phyloP scores from a whole-genome alignment of 2,113 vertebrate genomes.

The Athene noctua region DNA sequence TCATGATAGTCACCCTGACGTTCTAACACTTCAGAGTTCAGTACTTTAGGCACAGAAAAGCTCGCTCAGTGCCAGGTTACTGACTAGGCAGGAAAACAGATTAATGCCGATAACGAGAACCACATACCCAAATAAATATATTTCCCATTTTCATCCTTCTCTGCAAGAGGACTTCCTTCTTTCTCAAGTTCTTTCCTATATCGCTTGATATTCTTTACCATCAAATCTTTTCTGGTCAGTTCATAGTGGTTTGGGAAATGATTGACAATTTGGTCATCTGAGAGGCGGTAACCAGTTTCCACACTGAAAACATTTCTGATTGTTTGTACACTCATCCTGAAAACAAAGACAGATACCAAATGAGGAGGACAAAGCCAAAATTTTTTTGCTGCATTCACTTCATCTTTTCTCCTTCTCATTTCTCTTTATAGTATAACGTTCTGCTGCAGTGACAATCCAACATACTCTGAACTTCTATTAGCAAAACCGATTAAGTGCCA shows the following conservation, averaged over 20 bases:
- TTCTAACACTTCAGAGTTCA: not conserved
- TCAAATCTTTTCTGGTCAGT: slow-evolving; percentile 94
- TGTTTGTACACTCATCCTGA: slow-evolving; percentile 98
- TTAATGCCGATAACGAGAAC: not conserved
- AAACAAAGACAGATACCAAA: not conserved
- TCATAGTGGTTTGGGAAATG: slow-evolving; percentile 99
- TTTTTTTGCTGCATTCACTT: not conserved
- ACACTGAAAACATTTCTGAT: slow-evolving; percentile 96
- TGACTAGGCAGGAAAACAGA: not conserved
- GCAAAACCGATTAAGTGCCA: not conserved
- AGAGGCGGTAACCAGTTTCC: slow-evolving; percentile 93
- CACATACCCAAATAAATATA: slow-evolving; percentile 89
- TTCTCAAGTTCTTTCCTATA: slow-evolving; percentile 96
- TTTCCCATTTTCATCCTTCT: slow-evolving; percentile 97
- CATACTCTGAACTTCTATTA: not conserved
- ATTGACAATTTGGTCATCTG: slow-evolving; percentile 97
- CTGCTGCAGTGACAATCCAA: not conserved
- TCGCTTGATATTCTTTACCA: slow-evolving; percentile 98
- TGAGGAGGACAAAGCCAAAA: accelerated
- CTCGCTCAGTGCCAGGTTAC: not conserved
- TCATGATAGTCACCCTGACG: not conserved
- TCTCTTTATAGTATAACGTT: not conserved
- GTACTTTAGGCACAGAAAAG: not conserved
- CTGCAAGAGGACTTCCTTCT: slow-evolving; percentile 89
- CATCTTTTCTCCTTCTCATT: not conserved